Percentiles rank a stretch among this genome's conserved stretches.
These are phyloP conservation scores for Ctenosaura bakeri DNA, from an alignment of 2,797 vertebrate species.

Conservation along the genomic window DNA sequence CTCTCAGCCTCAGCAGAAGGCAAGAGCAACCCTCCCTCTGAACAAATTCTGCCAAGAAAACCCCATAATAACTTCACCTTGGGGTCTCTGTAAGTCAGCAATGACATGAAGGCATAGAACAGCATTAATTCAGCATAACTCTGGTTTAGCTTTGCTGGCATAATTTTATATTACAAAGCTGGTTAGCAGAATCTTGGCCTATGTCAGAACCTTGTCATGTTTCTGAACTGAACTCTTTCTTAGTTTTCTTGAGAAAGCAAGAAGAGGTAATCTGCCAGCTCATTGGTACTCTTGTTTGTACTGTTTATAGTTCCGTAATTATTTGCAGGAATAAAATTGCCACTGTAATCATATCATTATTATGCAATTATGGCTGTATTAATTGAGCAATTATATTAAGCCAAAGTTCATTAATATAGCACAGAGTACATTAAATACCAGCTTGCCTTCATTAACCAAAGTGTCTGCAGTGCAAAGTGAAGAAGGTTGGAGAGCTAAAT, in stretches of 20 bases:
- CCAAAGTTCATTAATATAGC: conserved; percentile 36
- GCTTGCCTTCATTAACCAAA: conserved; percentile 31
- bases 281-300: conserved; percentile 41
- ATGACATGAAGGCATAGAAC: no score
- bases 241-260: conserved; percentile 26
- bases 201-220: background rate
- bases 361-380: conserved; percentile 50
- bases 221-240: conserved; percentile 7
- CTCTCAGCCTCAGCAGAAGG: no score
- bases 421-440: conserved; percentile 33
- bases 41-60: no score
- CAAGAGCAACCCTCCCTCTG: no score
- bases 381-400: conserved; percentile 40
- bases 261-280: conserved; percentile 6
- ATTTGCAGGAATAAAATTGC: conserved; percentile 50
- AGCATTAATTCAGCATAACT: no score
- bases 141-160: no score
- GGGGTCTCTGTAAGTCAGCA: no score
- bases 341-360: conserved; percentile 73
- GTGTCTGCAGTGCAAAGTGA: conserved; percentile 21
- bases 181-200: no score
- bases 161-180: no score
- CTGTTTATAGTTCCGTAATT: conserved; percentile 54
- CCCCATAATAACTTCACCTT: no score
- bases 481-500: conserved; percentile 28